Percentiles rank a stretch among this genome's conserved stretches.
phyloP scores from a whole-genome alignment of 2,113 vertebrate species.

The Platysternon megacephalum region DNA sequence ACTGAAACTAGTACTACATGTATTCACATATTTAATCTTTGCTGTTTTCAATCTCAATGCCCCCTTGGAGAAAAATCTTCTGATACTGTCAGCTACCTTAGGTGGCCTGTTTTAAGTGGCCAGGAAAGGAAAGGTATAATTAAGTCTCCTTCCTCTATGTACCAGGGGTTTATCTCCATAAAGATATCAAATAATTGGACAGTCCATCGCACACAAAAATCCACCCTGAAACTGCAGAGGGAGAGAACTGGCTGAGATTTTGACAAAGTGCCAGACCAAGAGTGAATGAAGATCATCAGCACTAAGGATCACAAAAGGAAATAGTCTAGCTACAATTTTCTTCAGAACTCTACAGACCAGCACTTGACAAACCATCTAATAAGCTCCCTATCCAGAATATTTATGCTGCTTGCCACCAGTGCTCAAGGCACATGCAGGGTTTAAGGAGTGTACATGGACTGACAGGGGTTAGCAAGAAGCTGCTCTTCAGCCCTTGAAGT shows the following conservation, averaged over 20 bases:
- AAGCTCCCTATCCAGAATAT: neutral
- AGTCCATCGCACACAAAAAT: neutral
- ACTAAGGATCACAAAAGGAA: neutral
- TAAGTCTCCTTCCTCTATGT: neutral
- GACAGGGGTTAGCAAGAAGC: neutral
- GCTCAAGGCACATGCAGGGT: neutral
- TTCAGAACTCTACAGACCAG: neutral
- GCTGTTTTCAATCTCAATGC: neutral
- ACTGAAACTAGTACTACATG: neutral
- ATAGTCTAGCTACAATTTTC: neutral
- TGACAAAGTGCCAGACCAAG: neutral
- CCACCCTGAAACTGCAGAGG: neutral
- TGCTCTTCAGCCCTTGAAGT: neutral
- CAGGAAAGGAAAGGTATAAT: neutral
- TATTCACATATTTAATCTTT: neutral
- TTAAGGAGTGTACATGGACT: neutral
- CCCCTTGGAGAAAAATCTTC: neutral
- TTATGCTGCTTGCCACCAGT: neutral
- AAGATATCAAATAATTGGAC: neutral
- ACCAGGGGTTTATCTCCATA: neutral
- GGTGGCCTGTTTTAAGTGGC: neutral
- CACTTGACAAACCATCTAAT: neutral
- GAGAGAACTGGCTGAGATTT: neutral
- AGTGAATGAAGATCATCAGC: neutral
- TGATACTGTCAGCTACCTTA: neutral